Base-by-base conservation (phyloP, 2,888 invertebrate genomes). In the Amphipyra tragopoginis region DNA sequence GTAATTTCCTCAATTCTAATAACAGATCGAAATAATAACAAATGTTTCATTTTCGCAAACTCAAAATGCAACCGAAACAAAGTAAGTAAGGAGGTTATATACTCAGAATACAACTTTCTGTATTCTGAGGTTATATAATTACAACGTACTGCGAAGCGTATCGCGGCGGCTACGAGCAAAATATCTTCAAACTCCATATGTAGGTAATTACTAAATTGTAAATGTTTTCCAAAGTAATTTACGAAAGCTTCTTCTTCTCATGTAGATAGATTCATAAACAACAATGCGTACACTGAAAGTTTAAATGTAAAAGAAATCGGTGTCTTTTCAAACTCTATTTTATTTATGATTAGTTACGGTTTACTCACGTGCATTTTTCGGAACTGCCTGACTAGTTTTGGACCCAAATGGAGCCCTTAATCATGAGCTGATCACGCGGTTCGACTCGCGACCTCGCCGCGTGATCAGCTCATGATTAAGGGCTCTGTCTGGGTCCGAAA, bases 181-280 rank as follows among this genome's bases (percentile, higher is more conserved):
- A 65, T n/a, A 62, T 45, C 29, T 62, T 40, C 14, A 62, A 69
- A 40, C 11, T 44, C 13, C 61, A 14, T 26, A 39, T 13, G 29
- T 62, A 36, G 38, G 21, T 26, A 11, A 45, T 40, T 62, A 21
- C 63, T n/a, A 4, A n/a, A 21, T 21, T 21, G 21, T 21, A 21
- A 36, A 36, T 69, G 29, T 69, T 61, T 50, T 40, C 8, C 36
- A 29, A 47, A 33, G 33, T 47, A 14, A 45, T 45, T 62, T 62
- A 62, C 2, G 39, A n/a, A 69, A 45, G 14, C 39, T 45, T 4
- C 62, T 21, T 21, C 39, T 45, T 4, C 62, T 45, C 39, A 62
- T 15, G 62, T 50, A 45, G 21, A 45, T 40, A 45, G 21, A 45
- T 40, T 11, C n/a, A 45, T 50, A 38, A 63, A 50, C 36, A 40